Conservation (phyloP, 2,113 vertebrate species). For the Lamprologus lemairii region DNA sequence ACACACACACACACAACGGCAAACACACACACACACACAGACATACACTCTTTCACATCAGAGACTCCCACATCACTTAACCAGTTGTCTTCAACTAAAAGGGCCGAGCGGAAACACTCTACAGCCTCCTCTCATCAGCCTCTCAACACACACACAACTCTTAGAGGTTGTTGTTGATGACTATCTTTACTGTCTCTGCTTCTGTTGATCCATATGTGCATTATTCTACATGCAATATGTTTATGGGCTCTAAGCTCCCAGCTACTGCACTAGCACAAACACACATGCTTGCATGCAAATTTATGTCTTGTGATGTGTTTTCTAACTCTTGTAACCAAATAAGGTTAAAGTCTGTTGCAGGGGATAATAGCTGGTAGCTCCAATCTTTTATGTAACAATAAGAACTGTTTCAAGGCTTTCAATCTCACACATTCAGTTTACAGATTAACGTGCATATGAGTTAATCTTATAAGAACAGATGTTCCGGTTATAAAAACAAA, state of each 20-base stretch:
- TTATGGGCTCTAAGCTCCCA: neutral
- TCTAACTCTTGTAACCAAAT: neutral
- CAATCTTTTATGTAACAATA: neutral
- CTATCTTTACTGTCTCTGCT: neutral
- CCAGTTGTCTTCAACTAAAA: constrained; percentile 54
- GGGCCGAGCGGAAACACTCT: constrained; percentile 30
- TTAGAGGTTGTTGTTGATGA: constrained; percentile 9
- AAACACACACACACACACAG: neutral
- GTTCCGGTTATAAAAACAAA: neutral
- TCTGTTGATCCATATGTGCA: constrained; percentile 17
- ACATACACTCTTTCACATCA: constrained; percentile 6
- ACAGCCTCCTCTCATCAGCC: constrained; percentile 15
- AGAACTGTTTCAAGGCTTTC: neutral
- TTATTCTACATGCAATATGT: neutral
- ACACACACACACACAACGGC: neutral
- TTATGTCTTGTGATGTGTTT: neutral
- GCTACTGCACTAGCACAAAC: neutral
- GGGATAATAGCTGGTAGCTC: neutral
- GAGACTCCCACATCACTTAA: constrained; percentile 64
- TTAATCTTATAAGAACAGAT: neutral
- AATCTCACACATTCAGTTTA: neutral
- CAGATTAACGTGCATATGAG: neutral
- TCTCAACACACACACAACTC: constrained; percentile 18
- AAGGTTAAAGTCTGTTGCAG: neutral
- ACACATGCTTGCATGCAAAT: neutral